Percentiles rank a stretch among this genome's conserved stretches.
Evolutionary conservation across 2,888 invertebrate genomes (phyloP).

Genomic region (Encarsia formosa): DNA sequence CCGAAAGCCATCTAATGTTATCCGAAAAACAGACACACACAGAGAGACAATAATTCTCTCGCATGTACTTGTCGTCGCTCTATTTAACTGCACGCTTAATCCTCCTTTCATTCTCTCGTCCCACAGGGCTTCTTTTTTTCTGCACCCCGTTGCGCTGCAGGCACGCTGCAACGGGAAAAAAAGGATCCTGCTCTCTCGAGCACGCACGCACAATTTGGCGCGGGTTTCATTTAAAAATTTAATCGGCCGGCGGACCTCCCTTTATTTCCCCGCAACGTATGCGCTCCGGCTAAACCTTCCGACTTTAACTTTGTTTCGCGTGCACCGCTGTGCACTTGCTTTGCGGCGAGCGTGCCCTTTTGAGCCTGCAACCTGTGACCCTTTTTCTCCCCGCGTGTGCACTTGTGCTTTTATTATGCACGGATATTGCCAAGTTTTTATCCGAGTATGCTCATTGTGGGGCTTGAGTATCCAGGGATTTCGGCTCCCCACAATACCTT

Average conservation of each 20-base stretch:
- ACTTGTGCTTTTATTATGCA: constrained; percentile 8
- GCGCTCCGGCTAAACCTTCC: constrained; percentile 16
- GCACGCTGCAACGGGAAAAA: neutral
- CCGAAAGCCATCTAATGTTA: too few species aligned
- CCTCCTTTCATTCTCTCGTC: constrained; percentile 12
- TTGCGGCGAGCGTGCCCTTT: neutral
- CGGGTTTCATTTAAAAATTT: constrained; percentile 27
- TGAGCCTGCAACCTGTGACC: neutral
- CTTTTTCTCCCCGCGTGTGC: constrained; percentile 5
- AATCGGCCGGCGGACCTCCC: constrained; percentile 11
- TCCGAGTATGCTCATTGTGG: too few species aligned
- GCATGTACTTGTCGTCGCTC: constrained; percentile 14
- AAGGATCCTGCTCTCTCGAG: constrained; percentile 16
- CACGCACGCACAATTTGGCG: constrained; percentile 26
- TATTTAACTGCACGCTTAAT: constrained; percentile 26
- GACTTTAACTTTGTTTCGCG: constrained; percentile 25
- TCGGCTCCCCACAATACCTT: constrained; percentile 11
- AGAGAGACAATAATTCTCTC: too few species aligned
- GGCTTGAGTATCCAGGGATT: too few species aligned
- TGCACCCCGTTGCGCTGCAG: neutral
- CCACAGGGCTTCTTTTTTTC: neutral
- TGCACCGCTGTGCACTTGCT: constrained; percentile 11
- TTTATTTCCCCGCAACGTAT: constrained; percentile 2
- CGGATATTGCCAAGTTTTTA: constrained; percentile 5
- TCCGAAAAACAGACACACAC: too few species aligned